A percentile compares a stretch with the other conserved stretches of the same genome.
Conservation (phyloP, 2,113 vertebrate genomes). For the Xiphorhynchus elegans region DNA sequence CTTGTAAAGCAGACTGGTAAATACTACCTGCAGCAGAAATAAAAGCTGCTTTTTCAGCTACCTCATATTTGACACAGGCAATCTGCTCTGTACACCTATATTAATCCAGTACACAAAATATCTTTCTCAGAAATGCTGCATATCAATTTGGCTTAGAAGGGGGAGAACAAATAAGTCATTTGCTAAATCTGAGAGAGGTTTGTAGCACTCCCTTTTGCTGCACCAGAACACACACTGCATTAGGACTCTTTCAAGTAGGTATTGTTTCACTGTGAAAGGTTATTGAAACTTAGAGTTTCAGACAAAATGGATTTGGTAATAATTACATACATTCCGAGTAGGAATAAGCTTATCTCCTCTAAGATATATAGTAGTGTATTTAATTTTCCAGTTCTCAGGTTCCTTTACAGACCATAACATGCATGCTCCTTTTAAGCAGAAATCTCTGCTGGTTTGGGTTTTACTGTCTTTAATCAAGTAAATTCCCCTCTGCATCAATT, state of each 20-base stretch:
- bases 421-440: background rate
- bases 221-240: background rate
- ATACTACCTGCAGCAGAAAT: background rate
- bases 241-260: background rate
- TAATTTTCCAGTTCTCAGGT: constrained; percentile 18
- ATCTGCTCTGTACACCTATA: background rate
- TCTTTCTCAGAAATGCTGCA: background rate
- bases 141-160: background rate
- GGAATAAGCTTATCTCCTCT: background rate
- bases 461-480: constrained; percentile 51
- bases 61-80: background rate
- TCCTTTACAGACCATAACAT: constrained; percentile 3
- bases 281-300: background rate
- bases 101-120: background rate
- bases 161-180: background rate
- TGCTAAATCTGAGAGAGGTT: background rate
- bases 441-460: background rate
- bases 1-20: background rate
- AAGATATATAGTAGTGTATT: constrained; percentile 7
- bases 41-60: background rate
- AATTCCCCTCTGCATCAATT: constrained; percentile 19
- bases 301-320: background rate
- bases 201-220: background rate
- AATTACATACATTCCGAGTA: constrained; percentile 11
- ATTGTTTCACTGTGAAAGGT: background rate